A percentile compares a stretch with the other conserved stretches of the same genome.
These are phyloP conservation scores for Notechis scutatus DNA, from an alignment of 2,113 vertebrate genomes.

Conservation along the genomic window DNA sequence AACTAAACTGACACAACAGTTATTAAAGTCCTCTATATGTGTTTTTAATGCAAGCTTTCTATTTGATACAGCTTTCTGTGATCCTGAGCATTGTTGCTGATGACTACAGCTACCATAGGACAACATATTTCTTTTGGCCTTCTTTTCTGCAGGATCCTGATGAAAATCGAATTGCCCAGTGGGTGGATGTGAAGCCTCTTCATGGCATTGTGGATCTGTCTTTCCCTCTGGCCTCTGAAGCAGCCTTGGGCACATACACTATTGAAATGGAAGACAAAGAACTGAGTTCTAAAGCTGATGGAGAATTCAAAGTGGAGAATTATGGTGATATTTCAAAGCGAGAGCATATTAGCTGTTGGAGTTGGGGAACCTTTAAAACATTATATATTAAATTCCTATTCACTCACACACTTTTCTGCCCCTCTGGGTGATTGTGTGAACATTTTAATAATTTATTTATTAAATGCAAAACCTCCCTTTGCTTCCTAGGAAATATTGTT, in stretches of 20 bases:
- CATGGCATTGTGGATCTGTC: constrained; percentile 60
- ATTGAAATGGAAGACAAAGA: constrained; percentile 46
- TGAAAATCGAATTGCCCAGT: constrained; percentile 60
- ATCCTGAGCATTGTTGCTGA: neutral
- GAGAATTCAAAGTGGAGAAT: constrained; percentile 54
- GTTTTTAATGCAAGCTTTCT: neutral
- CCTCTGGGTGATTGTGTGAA: neutral
- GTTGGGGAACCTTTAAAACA: neutral
- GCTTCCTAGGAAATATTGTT: neutral
- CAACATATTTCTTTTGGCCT: neutral
- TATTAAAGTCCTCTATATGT: neutral
- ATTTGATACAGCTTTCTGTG: neutral
- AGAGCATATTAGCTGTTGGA: neutral
- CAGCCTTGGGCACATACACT: constrained; percentile 40
- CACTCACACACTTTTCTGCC: neutral
- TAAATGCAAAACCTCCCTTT: neutral
- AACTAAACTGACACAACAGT: neutral
- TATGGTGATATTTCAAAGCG: constrained; percentile 50
- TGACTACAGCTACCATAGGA: neutral
- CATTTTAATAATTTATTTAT: neutral
- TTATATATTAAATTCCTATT: neutral
- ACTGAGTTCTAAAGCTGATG: neutral
- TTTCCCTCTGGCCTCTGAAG: constrained; percentile 62
- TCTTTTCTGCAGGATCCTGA: constrained; percentile 59
- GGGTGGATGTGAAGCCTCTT: constrained; percentile 52